Base-by-base conservation (phyloP, 2,797 vertebrate species). In the Carcharodon carcharias region DNA sequence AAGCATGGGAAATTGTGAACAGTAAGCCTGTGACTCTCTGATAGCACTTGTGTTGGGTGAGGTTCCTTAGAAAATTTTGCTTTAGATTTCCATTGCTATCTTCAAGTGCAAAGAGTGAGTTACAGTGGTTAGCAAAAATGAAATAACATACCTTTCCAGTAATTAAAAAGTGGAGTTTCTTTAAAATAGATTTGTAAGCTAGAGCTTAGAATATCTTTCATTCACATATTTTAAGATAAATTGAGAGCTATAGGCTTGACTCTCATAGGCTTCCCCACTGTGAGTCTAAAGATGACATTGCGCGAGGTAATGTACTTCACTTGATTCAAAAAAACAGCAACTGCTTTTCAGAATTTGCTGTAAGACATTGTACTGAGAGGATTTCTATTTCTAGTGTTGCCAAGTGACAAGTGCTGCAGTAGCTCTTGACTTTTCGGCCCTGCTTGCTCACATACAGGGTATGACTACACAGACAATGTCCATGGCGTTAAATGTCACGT, bases 361-460 rank as follows among this genome's bases (percentile, higher is more conserved):
- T 35, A 56, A 95, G 31, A 12, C 56, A 54, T 56, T 95, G 50
- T n/a, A 56, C 94, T 11, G 18, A 73, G 28, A 77, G 50, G 18
- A 95, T 95, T 71, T 73, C 94, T n/a, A 54, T 56, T 77, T 56
- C 26, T 14, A 7, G 31, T 77, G 94, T 73, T 95, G 94, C 94
- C 40, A 65, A 95, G 67, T 95, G 94, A 95, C 94, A 73, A 91
- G n/a, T 77, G 31, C 73, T 92, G 87, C 35, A 80, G 88, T 9
- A 93, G 88, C 35, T 94, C 56, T 82, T 92, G 54, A 23, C 54
- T 56, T n/a, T 58, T 54, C 8, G 61, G 92, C 73, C 3, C 23
- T 8, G n/a, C 8, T 93, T 21, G 88, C 58, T 96, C 63, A 54
- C 96, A 56, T 93, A 89, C 96, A 96, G 96, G 89, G 96, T n/a